Evolutionary conservation across 1,140 invertebrate species (phyloP), one percentile per base, ranked within the genome.

Genomic region (Drosophila eugracilis): DNA sequence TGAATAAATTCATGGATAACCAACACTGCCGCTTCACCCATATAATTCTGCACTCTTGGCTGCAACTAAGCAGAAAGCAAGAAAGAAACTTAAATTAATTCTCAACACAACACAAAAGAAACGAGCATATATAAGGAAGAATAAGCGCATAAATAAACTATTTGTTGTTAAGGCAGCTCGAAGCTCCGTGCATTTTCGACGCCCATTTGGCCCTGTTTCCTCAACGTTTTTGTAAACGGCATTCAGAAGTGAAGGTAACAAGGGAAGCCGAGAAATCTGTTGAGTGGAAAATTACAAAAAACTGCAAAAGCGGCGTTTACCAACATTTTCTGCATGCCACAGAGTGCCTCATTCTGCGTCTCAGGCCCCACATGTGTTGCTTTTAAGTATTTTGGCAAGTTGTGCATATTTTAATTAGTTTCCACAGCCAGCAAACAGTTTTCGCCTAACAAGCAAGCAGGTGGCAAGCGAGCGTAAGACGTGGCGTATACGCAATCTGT

Each of bases 391-490:
- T 85, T 85, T 76, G 76, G 77, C 81, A 86, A 85, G 81, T 80
- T 85, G 67, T 86, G 81, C 80, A 85, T 80, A 85, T 85, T 86
- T 85, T 80, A 85, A 85, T 85, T 85, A 86, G 80, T 85, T 85
- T 85, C 60, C 59, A 26, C 47, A 58, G 71, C 22, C 71, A 62
- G 59, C 54, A 85, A 80, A 65, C 48, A 57, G 57, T 55, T 57
- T 66, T 44, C 32, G 62, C 44, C 37, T 44, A 75, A 62, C 78
- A 76, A 81, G 78, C 59, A 42, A 15, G 21, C 39, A 52, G 48
- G 45, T 50, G 69, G 22, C 36, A 69, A 26, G 10, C 44, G 30
- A 57, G 34, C 44, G 42, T 47, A 59, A 76, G 53, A 63, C 39
- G 17, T 19, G 80, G 50, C 70, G 65, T 71, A 84, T 84, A 66